These are phyloP conservation scores for Phaethornis superciliosus DNA, from an alignment of 2,113 vertebrate species.

Conservation along the genomic window DNA sequence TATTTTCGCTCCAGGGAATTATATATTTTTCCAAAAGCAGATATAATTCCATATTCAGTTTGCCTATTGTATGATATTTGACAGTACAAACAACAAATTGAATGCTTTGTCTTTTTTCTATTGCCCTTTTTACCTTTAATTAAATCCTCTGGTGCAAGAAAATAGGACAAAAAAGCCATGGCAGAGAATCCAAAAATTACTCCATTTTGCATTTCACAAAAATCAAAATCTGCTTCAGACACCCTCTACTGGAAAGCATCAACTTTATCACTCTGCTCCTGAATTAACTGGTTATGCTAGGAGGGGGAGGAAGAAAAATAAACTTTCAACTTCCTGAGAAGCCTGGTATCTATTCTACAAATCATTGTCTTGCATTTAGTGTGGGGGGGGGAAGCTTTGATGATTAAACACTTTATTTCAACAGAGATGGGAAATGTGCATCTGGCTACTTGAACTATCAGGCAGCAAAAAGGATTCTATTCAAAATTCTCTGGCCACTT, in stretches of 20 bases:
- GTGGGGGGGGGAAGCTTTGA: neutral
- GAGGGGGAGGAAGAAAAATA: accelerated
- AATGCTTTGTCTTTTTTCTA: neutral
- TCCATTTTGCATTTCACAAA: neutral
- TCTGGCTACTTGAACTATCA: neutral
- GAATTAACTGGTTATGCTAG: neutral
- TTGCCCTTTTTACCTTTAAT: neutral
- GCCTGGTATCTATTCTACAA: neutral
- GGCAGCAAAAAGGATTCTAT: neutral
- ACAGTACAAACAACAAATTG: neutral
- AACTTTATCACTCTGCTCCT: neutral
- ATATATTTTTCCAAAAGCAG: neutral
- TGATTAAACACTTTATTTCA: neutral
- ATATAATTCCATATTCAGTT: neutral
- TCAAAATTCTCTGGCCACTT: neutral
- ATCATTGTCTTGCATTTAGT: neutral
- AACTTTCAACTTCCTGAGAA: neutral
- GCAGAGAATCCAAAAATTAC: neutral
- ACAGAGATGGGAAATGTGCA: neutral
- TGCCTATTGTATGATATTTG: neutral
- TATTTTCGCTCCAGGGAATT: neutral
- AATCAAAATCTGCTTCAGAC: conserved; percentile 12
- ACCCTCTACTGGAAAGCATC: conserved; percentile 31
- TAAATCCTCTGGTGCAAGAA: neutral
- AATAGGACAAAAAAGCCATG: neutral